Conservation (phyloP, 2,888 invertebrate species). For the Blera fallax region DNA sequence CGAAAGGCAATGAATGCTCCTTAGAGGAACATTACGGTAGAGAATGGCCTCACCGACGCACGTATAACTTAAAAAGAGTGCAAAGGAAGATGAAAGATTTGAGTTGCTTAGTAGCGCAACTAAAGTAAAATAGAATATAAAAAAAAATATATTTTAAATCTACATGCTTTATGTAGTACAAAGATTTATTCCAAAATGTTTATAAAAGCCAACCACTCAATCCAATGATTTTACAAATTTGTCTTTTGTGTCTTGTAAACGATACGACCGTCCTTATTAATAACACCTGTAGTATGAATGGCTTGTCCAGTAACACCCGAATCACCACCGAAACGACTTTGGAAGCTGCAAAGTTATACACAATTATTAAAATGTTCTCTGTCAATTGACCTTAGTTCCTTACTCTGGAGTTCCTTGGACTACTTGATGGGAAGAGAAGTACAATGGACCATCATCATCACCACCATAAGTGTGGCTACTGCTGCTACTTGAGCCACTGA, state of each 20-base stretch:
- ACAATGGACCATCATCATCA: constrained; percentile 67
- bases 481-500: constrained; percentile 1
- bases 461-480: not conserved
- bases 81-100: no score
- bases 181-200: constrained; percentile 29
- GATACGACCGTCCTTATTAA: constrained; percentile 59
- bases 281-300: constrained; percentile 69
- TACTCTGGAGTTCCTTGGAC: constrained; percentile 58
- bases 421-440: constrained; percentile 66
- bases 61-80: no score
- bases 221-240: constrained; percentile 27
- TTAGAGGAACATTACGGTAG: no score
- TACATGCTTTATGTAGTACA: not conserved
- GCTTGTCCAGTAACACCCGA: constrained; percentile 56
- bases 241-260: constrained; percentile 26
- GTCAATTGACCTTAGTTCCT: not conserved
- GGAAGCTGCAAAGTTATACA: constrained; percentile 57
- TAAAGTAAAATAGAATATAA: not conserved
- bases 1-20: no score
- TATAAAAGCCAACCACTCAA: not conserved
- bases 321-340: constrained; percentile 68
- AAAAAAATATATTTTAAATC: not conserved
- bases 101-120: no score
- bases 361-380: not conserved
- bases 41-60: no score